A percentile compares a stretch with the other conserved stretches of the same genome.
Conservation (phyloP, 2,888 invertebrate genomes). For the Nomada fucata region DNA sequence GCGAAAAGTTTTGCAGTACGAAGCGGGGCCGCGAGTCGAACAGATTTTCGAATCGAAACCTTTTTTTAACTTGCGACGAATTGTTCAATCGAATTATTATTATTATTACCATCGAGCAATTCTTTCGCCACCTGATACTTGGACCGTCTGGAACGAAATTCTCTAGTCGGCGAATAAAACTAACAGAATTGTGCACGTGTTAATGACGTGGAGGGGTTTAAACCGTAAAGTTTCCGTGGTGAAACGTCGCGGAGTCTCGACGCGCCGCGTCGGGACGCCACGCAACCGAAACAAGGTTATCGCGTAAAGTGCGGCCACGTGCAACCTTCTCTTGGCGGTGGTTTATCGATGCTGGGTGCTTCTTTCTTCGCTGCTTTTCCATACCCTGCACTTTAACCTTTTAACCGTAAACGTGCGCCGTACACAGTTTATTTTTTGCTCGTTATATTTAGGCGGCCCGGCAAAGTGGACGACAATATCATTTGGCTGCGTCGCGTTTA, state of each 20-base stretch:
- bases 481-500: constrained; percentile 17
- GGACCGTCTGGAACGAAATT: too few relatives aligned
- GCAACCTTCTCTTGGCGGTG: constrained; percentile 25
- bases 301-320: constrained; percentile 56
- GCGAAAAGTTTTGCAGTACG: neutral
- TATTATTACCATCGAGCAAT: too few relatives aligned
- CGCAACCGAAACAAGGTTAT: constrained; percentile 62
- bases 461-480: constrained; percentile 37
- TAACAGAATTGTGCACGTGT: constrained; percentile 49
- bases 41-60: neutral
- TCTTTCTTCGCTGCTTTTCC: constrained; percentile 41
- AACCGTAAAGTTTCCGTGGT: constrained; percentile 40
- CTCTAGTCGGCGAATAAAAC: neutral
- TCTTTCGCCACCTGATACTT: too few relatives aligned
- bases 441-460: constrained; percentile 49
- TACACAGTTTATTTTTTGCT: constrained; percentile 37
- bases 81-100: too few relatives aligned
- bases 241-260: constrained; percentile 41
- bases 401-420: constrained; percentile 38
- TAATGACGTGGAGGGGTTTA: constrained; percentile 46
- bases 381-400: constrained; percentile 55
- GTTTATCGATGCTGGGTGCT: constrained; percentile 52
- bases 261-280: constrained; percentile 39
- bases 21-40: neutral
- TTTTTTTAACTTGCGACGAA: too few relatives aligned